phyloP scores from a whole-genome alignment of 2,888 invertebrate genomes.

The Andrena praecox region DNA sequence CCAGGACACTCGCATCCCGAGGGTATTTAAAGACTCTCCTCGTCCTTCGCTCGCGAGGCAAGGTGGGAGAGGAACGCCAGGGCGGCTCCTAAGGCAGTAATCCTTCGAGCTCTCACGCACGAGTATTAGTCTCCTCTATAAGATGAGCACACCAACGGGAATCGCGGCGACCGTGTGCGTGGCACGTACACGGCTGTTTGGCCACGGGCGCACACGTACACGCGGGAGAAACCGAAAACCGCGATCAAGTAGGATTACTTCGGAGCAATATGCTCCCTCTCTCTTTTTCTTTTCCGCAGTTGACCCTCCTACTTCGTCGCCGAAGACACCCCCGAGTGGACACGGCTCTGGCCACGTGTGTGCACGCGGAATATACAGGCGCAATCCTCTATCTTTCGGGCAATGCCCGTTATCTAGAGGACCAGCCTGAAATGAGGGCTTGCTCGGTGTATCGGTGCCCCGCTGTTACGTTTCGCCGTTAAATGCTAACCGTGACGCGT shows the following conservation, averaged over 20 bases:
- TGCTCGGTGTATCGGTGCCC: slow-evolving; percentile 68
- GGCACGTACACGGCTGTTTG: slow-evolving; percentile 32
- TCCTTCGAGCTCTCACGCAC: slow-evolving; percentile 80
- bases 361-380: slow-evolving; percentile 61
- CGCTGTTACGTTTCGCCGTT: slow-evolving; percentile 65
- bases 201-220: slow-evolving; percentile 49
- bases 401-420: slow-evolving; percentile 79
- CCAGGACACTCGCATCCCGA: slow-evolving; percentile 80
- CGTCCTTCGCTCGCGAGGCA: slow-evolving; percentile 74
- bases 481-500: slow-evolving; percentile 52
- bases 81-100: slow-evolving; percentile 80
- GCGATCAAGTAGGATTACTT: slow-evolving; percentile 84
- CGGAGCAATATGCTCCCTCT: slow-evolving; percentile 82
- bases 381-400: slow-evolving; percentile 71
- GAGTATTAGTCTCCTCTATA: slow-evolving; percentile 71
- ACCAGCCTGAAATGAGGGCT: slow-evolving; percentile 77
- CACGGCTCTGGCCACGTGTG: slow-evolving; percentile 43
- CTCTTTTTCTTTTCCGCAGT: slow-evolving; percentile 64
- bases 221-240: slow-evolving; percentile 79
- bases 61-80: slow-evolving; percentile 50
- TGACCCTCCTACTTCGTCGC: slow-evolving; percentile 51
- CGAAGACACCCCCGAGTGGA: slow-evolving; percentile 62
- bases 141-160: slow-evolving; percentile 58
- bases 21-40: slow-evolving; percentile 84
- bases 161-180: slow-evolving; percentile 23